Evolutionary conservation across 2,888 invertebrate genomes (phyloP), one percentile per base, ranked within the genome.

Genomic region (Ischnura elegans): DNA sequence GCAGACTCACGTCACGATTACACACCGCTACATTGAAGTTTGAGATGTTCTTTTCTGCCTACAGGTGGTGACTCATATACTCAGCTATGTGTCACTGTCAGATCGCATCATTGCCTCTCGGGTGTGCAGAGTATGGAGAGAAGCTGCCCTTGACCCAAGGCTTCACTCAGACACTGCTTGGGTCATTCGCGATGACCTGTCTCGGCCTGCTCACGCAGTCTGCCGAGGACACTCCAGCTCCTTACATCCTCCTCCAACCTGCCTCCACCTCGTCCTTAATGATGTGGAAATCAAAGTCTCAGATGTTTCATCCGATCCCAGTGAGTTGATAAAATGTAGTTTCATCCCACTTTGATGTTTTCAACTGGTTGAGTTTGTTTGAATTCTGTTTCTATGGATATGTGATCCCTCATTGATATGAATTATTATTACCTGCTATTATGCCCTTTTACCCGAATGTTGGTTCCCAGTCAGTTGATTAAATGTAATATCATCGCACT

Each of bases 21-120:
- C n/a, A n/a, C n/a, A n/a, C n/a, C n/a, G n/a, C n/a, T n/a, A n/a
- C n/a, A n/a, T n/a, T 51, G 3, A 21, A 36, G 47, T 25, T 51
- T 47, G 6, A 51, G 5, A 19, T 4, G 19, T 87, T 76, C 25
- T 87, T 19, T 0, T 36, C 47, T 47, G 76, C 45, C 96, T 96
- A 86, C 96, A 97, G 97, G 97, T 97, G 93, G 96, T 97, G 94
- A 96, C 97, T 94, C 96, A 97, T 94, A 96, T 97, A 94, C 97
- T 97, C 95, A 97, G 97, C 94, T 97, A 97, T 95, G 95, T 97
- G 94, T 96, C 97, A 66, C 97, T 97, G 94, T 96, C 97, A 2
- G 98, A 98, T 95, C 96, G 97, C 94, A 97, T 97, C 95, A 96
- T 97, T 87, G 97, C 97, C 66, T 97, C 97, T 94, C 96, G 97